These are phyloP conservation scores for Chrysogorgia sp. DNA, from an alignment of 92 coral and sea anemone genomes.

Conservation along the genomic window DNA sequence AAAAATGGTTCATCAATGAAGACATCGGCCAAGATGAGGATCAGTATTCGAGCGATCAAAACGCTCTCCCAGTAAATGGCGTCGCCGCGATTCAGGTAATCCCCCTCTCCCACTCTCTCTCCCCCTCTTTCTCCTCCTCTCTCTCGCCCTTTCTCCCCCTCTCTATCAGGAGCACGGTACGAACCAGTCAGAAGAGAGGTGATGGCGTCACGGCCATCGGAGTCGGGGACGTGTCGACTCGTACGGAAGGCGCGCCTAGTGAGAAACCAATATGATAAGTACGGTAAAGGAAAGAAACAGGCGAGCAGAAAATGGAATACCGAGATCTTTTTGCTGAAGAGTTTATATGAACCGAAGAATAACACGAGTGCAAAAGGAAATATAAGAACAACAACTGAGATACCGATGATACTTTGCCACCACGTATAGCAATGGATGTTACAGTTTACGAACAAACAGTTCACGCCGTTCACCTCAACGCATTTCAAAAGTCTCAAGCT, in stretches of 20 bases:
- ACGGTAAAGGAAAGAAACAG: slow-evolving; percentile 18
- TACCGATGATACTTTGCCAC: slow-evolving; percentile 60
- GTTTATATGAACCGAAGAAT: slow-evolving; percentile 14
- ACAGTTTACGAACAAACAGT: slow-evolving; percentile 55
- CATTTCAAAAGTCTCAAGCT: slow-evolving; percentile 60
- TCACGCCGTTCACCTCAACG: slow-evolving; percentile 31
- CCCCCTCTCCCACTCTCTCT: too few relatives aligned
- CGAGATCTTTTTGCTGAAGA: slow-evolving; percentile 16
- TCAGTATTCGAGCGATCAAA: slow-evolving; percentile 28
- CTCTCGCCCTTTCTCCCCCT: too few relatives aligned
- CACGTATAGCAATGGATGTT: slow-evolving; percentile 63
- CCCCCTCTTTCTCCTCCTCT: too few relatives aligned
- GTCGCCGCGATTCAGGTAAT: slow-evolving; percentile 27
- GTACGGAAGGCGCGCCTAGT: neutral
- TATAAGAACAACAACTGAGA: slow-evolving; percentile 4
- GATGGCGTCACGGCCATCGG: neutral
- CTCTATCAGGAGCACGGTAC: slow-evolving; percentile 21
- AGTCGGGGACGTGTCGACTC: neutral
- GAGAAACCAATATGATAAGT: slow-evolving; percentile 18
- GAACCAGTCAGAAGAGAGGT: slow-evolving; percentile 14
- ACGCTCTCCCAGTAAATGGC: slow-evolving; percentile 41
- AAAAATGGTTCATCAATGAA: slow-evolving; percentile 21
- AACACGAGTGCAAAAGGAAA: slow-evolving; percentile 21
- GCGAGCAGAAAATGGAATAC: slow-evolving; percentile 15
- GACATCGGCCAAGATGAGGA: slow-evolving; percentile 18